phyloP scores from a whole-genome alignment of 2,888 invertebrate species.

The Augochlorella aurata region DNA sequence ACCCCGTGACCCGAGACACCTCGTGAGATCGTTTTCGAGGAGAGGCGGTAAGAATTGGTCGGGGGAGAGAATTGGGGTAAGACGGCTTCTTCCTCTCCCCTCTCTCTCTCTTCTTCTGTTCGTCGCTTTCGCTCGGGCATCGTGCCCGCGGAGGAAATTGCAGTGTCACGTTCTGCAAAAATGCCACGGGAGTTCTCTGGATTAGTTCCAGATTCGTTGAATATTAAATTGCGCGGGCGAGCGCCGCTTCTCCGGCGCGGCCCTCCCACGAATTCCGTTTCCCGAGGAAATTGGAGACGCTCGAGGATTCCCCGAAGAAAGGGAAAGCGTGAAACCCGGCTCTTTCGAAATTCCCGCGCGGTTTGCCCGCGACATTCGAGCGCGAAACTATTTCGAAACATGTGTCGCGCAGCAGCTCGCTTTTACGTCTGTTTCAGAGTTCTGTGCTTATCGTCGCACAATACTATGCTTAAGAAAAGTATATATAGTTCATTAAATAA shows the following conservation, averaged over 20 bases:
- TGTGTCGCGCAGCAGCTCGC: too few relatives aligned
- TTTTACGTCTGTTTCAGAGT: too few relatives aligned
- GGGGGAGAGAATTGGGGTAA: slow-evolving; percentile 18
- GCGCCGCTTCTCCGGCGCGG: background rate
- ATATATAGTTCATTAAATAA: too few relatives aligned
- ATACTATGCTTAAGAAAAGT: too few relatives aligned
- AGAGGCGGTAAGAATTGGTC: slow-evolving; percentile 32
- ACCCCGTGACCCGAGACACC: background rate
- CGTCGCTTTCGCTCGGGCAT: slow-evolving; percentile 37
- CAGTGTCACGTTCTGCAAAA: slow-evolving; percentile 59
- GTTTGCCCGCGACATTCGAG: background rate
- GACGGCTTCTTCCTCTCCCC: background rate
- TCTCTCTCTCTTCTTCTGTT: background rate
- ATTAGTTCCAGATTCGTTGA: slow-evolving; percentile 57
- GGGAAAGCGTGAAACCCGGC: background rate
- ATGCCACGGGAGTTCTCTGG: slow-evolving; percentile 47
- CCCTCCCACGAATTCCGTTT: background rate
- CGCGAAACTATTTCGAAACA: too few relatives aligned
- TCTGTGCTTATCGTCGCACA: too few relatives aligned
- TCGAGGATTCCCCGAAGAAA: background rate
- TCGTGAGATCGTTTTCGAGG: slow-evolving; percentile 23
- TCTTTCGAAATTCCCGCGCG: background rate
- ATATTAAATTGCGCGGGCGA: slow-evolving; percentile 46
- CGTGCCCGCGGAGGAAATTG: slow-evolving; percentile 56
- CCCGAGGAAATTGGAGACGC: slow-evolving; percentile 1